Conservation (phyloP, 2,888 invertebrate species). For the Didymodactylos carnosus region DNA sequence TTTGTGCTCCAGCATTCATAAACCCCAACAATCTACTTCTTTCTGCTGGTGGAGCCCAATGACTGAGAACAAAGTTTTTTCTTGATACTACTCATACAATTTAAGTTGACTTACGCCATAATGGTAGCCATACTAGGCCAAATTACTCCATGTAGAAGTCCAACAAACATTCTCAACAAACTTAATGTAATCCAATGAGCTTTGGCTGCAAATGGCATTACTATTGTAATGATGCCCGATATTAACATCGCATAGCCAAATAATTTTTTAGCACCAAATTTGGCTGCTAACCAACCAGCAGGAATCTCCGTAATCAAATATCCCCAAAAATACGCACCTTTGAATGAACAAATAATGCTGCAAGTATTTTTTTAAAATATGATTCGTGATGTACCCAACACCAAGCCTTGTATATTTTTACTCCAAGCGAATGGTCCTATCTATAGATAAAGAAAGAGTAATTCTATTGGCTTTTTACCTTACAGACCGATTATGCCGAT, state of each 20-base stretch:
- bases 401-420: conserved; percentile 6
- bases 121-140: conserved; percentile 19
- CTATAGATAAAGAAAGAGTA: background rate
- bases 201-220: conserved; percentile 13
- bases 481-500: too few species aligned
- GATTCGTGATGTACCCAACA: too few species aligned
- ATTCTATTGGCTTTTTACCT: too few species aligned
- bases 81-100: too few species aligned
- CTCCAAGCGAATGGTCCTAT: conserved; percentile 5
- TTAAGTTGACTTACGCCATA: too few species aligned
- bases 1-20: conserved; percentile 11
- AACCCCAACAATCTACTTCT: conserved; percentile 7
- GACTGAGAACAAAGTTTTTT: too few species aligned
- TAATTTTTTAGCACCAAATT: conserved; percentile 7
- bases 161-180: conserved; percentile 1
- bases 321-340: conserved; percentile 7
- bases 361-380: too few species aligned
- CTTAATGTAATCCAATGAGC: conserved; percentile 9
- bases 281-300: conserved; percentile 3
- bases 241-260: background rate
- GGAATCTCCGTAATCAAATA: conserved; percentile 13
- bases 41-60: conserved; percentile 13
- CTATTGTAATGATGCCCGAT: background rate
- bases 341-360: too few species aligned
- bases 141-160: conserved; percentile 16